Conservation (phyloP, 2,113 vertebrate species). For the Hydrolagus affinis region DNA sequence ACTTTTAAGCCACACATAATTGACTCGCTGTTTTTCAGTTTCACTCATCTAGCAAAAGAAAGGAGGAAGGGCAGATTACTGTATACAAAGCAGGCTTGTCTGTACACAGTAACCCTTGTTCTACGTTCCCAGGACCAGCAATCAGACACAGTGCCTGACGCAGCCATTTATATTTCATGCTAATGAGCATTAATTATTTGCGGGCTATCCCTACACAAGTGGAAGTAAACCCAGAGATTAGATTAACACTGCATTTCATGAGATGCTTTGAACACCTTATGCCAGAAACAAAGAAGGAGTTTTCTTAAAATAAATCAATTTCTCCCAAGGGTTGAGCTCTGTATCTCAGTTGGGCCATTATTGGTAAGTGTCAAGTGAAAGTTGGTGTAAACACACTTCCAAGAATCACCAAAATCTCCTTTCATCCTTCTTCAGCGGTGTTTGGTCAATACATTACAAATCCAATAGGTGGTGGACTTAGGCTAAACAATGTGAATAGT, state of each 20-base stretch:
- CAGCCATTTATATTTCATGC: neutral
- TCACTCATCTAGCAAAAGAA: constrained; percentile 17
- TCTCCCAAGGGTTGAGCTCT: neutral
- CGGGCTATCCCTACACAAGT: neutral
- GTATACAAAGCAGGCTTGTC: constrained; percentile 15
- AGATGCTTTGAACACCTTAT: neutral
- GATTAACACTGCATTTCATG: neutral
- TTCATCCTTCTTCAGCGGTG: neutral
- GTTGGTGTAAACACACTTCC: neutral
- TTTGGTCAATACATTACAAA: neutral
- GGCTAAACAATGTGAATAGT: no score
- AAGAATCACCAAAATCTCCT: neutral
- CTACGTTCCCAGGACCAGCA: constrained; percentile 1
- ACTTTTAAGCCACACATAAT: neutral
- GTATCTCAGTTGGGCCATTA: neutral
- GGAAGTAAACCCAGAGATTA: neutral
- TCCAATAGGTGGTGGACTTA: no score
- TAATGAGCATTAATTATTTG: constrained; percentile 1
- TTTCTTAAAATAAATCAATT: neutral
- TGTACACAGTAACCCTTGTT: neutral
- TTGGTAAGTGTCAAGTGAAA: neutral
- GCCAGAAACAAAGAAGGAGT: neutral
- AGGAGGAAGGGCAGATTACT: neutral
- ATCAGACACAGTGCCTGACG: neutral
- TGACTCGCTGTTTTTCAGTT: constrained; percentile 10